phyloP scores from a whole-genome alignment of 1,140 invertebrate species.

The Dendrolimus punctatus region DNA sequence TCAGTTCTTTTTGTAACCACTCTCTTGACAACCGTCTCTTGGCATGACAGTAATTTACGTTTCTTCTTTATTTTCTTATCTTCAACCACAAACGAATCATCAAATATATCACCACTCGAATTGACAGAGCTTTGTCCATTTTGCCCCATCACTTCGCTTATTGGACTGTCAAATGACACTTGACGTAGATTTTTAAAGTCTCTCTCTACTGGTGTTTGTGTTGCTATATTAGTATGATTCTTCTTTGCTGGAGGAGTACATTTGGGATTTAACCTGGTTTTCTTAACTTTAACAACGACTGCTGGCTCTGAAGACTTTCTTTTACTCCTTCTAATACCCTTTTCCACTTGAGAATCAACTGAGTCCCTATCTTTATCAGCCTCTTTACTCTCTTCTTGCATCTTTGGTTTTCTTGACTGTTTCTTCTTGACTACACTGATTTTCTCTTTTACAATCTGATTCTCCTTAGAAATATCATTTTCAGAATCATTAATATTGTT shows the following conservation, averaged over 20 bases:
- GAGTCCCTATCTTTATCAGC: neutral
- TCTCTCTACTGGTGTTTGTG: conserved; percentile 44
- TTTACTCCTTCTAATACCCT: conserved; percentile 21
- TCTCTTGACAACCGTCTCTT: conserved; percentile 40
- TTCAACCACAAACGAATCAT: conserved; percentile 51
- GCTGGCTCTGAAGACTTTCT: conserved; percentile 46
- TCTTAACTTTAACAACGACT: conserved; percentile 46
- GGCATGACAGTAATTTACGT: conserved; percentile 36
- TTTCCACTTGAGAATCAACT: neutral
- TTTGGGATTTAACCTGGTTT: conserved; percentile 38
- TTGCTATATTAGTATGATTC: conserved; percentile 47
- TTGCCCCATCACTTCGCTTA: conserved; percentile 43
- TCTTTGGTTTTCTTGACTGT: conserved; percentile 9
- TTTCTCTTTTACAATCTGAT: too few relatives aligned
- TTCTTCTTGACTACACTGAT: conserved; percentile 22
- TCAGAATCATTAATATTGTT: conserved; percentile 7
- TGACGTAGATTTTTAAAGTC: conserved; percentile 20
- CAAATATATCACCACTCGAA: conserved; percentile 57
- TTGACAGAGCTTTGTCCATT: conserved; percentile 28
- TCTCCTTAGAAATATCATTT: neutral
- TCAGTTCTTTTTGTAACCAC: conserved; percentile 45
- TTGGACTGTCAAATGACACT: conserved; percentile 56
- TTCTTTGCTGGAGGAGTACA: conserved; percentile 49
- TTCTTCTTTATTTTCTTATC: conserved; percentile 38
- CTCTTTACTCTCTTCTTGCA: neutral